Conservation (phyloP, 2,888 invertebrate species). For the Ellobium chinense region DNA sequence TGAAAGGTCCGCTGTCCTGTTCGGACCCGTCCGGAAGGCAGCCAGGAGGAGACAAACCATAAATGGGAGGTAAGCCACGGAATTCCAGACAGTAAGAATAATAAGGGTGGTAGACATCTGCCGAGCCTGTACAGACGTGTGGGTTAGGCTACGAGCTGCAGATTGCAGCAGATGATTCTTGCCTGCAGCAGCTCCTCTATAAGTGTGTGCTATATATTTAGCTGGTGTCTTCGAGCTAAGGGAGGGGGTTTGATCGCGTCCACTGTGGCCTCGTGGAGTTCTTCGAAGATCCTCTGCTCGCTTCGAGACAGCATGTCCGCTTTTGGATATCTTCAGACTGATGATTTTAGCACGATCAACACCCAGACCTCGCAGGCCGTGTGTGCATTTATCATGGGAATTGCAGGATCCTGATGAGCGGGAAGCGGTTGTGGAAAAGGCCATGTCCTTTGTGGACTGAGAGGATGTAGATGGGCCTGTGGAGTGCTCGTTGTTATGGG, state of each 20-base stretch:
- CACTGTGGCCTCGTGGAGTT: not conserved
- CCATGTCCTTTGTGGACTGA: not conserved
- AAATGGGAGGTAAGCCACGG: slow-evolving; percentile 5
- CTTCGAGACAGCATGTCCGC: not conserved
- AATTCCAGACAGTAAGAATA: slow-evolving; percentile 19
- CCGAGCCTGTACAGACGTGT: not conserved
- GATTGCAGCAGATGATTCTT: no score
- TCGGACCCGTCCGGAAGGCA: not conserved
- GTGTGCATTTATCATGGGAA: no score
- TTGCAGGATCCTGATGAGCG: not conserved
- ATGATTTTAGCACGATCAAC: no score
- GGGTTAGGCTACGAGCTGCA: not conserved
- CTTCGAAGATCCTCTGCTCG: not conserved
- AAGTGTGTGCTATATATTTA: no score
- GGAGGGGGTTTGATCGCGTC: not conserved
- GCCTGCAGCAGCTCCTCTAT: no score
- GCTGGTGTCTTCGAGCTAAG: not conserved
- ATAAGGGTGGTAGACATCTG: slow-evolving; percentile 10
- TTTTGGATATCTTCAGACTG: not conserved
- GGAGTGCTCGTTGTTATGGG: no score
- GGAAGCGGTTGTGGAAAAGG: not conserved
- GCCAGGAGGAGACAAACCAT: slow-evolving; percentile 22
- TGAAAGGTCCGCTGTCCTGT: not conserved
- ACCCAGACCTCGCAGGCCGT: not conserved
- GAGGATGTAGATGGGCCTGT: not conserved